phyloP scores from a whole-genome alignment of 2,888 invertebrate genomes.

The Masnerella sp. region DNA sequence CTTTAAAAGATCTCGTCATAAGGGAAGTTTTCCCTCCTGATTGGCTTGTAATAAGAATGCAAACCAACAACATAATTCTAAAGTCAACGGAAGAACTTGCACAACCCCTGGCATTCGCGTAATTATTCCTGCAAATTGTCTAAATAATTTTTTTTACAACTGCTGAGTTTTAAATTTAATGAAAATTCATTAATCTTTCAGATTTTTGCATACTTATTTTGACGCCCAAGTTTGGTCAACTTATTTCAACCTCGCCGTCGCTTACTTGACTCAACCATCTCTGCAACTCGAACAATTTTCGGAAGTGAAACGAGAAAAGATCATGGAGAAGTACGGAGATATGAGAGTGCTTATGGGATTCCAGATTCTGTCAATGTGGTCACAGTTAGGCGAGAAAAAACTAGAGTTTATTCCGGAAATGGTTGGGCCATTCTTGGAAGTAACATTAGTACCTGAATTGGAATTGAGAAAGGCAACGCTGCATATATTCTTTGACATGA shows the following conservation, averaged over 20 bases:
- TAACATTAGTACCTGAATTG: slow-evolving; percentile 92
- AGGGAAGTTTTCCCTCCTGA: slow-evolving; percentile 90
- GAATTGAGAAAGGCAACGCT: slow-evolving; percentile 92
- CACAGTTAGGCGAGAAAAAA: slow-evolving; percentile 90
- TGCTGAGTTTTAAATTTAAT: no score
- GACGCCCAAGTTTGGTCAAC: slow-evolving; percentile 83
- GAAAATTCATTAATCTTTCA: slow-evolving; percentile 6
- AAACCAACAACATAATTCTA: slow-evolving; percentile 90
- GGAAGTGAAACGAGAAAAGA: slow-evolving; percentile 87
- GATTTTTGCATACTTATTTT: slow-evolving; percentile 71
- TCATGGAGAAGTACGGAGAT: slow-evolving; percentile 89
- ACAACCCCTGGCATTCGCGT: slow-evolving; percentile 86
- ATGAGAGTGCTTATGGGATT: slow-evolving; percentile 96
- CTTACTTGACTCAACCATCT: slow-evolving; percentile 88
- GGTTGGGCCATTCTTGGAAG: slow-evolving; percentile 95
- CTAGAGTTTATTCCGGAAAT: slow-evolving; percentile 93
- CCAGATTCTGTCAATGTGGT: slow-evolving; percentile 95
- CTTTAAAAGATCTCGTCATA: slow-evolving; percentile 88
- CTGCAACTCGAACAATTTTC: slow-evolving; percentile 89
- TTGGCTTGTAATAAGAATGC: slow-evolving; percentile 94
- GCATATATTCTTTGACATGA: slow-evolving; percentile 96
- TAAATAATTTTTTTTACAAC: neutral
- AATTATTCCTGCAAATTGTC: no score
- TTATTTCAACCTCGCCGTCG: slow-evolving; percentile 89
- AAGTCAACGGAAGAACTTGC: slow-evolving; percentile 92